These are phyloP conservation scores for Etheostoma perlongum DNA, from an alignment of 2,797 vertebrate species.

Conservation along the genomic window DNA sequence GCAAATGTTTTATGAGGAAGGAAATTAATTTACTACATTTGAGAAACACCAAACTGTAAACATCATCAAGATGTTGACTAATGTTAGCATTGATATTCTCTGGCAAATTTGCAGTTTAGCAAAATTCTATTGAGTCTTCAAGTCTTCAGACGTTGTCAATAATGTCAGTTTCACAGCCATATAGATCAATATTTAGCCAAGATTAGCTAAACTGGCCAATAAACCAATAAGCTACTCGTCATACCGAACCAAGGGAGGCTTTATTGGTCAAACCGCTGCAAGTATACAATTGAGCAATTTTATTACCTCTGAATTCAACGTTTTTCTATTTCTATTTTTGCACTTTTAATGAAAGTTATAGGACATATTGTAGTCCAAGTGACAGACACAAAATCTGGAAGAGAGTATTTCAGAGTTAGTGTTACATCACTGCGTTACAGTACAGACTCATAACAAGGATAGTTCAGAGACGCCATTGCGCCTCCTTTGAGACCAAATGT, in stretches of 20 bases:
- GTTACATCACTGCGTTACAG: constrained; percentile 49
- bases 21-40: background rate
- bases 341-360: background rate
- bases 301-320: background rate
- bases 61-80: background rate
- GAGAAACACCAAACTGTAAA: background rate
- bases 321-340: background rate
- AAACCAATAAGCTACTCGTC: background rate
- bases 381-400: background rate
- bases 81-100: background rate
- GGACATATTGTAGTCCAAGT: background rate
- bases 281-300: background rate
- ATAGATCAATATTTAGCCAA: background rate
- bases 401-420: constrained; percentile 9
- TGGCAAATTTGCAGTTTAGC: background rate
- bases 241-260: background rate
- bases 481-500: constrained; percentile 47
- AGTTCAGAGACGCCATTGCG: constrained; percentile 43
- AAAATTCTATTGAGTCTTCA: background rate
- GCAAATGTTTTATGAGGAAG: background rate
- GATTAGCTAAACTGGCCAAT: background rate
- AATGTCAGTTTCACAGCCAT: background rate
- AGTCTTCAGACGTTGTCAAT: background rate
- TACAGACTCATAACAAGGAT: constrained; percentile 27
- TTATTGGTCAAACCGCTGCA: background rate